phyloP scores from a whole-genome alignment of 2,888 invertebrate species.

The Cataglyphis livida region DNA sequence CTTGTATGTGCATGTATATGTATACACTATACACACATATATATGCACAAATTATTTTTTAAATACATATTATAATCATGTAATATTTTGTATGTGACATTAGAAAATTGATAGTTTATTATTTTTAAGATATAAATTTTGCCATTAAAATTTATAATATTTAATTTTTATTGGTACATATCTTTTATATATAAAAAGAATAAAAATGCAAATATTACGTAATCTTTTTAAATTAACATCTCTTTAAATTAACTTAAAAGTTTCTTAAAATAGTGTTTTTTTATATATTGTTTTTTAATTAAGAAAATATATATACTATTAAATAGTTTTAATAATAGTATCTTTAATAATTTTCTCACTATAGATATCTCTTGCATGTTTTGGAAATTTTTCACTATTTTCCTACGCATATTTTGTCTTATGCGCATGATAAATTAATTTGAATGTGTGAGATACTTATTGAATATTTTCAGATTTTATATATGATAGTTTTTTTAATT shows the following conservation, averaged over 20 bases:
- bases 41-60: no score
- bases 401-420: constrained; percentile 82
- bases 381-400: constrained; percentile 83
- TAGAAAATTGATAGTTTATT: not conserved
- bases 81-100: not conserved
- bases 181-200: constrained; percentile 44
- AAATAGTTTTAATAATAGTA: constrained; percentile 57
- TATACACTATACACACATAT: no score
- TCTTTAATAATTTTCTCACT: constrained; percentile 67
- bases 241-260: not conserved
- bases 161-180: not conserved
- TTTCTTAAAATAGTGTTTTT: not conserved
- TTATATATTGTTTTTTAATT: constrained; percentile 30
- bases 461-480: constrained; percentile 38
- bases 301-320: constrained; percentile 26
- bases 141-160: constrained; percentile 11
- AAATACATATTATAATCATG: not conserved
- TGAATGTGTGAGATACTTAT: constrained; percentile 67
- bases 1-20: no score
- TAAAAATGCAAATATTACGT: not conserved
- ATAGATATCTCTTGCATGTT: constrained; percentile 82
- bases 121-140: not conserved
- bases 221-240: not conserved
- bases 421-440: constrained; percentile 83
- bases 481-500: constrained; percentile 31